Evolutionary conservation across 1,140 invertebrate species (phyloP), one percentile per base, ranked within the genome.

Genomic region (Drosophila simulans): DNA sequence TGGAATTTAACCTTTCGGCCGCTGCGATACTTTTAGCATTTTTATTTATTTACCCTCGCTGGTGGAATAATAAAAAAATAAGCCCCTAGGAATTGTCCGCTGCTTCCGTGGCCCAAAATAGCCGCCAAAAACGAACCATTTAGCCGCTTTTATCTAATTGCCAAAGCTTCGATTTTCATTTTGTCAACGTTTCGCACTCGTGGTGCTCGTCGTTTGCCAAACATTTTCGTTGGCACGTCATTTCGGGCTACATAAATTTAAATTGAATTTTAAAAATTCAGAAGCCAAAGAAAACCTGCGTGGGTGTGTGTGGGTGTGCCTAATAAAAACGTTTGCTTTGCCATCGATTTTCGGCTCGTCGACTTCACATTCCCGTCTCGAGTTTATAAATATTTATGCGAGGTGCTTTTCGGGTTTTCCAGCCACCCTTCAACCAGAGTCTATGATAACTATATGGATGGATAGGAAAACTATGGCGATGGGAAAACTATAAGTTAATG

Each of bases 211-310:
- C 40, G 25, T 35, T 51, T 39, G 46, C 12, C 31, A 13, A 31
- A 35, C 39, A 77, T 77, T 80, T 68, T 59, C 49, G 55, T 59
- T 58, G 43, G 58, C 77, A 83, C 83, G 83, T 73, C 66, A 81
- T 82, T 82, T 69, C 48, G 60, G 65, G 51, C 52, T 51, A 64
- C 56, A 62, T 80, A 69, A 83, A 89, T 89, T 84, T 80, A 89
- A 89, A 89, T 89, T 80, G 84, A 89, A 89, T 89, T 89, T 89
- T 89, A 89, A 89, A 89, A 80, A 89, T 89, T 88, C 65, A 89
- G 48, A 80, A 76, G 55, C 76, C 58, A 74, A 60, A 17, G 22
- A 63, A 68, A 56, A 85, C 68, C 75, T 42, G 35, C 25, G 34
- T 46, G 11, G 25, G 13, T 22, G 51, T 22, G 51, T 20, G 49